Conservation (phyloP, 2,113 vertebrate species). For the Pteruthius melanotis region DNA sequence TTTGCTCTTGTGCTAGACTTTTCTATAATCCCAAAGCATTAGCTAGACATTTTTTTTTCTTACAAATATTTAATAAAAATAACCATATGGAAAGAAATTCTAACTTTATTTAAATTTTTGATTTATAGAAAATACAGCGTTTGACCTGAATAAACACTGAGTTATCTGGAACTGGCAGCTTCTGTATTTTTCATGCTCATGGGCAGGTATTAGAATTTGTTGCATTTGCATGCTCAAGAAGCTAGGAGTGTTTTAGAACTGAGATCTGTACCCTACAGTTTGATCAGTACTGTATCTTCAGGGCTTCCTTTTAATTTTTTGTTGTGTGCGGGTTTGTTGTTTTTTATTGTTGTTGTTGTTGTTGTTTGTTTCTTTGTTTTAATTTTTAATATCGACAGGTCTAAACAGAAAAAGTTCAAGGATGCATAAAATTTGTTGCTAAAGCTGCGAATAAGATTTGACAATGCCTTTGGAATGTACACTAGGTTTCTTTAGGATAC, state of each 20-base stretch:
- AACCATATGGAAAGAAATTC: background rate
- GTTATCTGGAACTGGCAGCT: background rate
- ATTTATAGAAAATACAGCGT: background rate
- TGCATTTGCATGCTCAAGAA: background rate
- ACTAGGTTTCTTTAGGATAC: background rate
- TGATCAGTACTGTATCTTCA: background rate
- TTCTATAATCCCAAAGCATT: conserved; percentile 27
- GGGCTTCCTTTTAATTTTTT: background rate
- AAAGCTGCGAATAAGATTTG: background rate
- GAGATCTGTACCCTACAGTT: background rate
- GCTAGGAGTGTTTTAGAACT: background rate
- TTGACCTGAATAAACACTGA: background rate
- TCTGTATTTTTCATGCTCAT: background rate
- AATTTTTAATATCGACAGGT: background rate
- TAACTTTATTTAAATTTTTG: background rate
- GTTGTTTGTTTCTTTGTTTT: background rate
- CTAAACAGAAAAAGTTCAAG: background rate
- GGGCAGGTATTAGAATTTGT: background rate
- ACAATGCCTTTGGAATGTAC: background rate
- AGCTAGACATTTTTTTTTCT: background rate
- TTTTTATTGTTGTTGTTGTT: background rate
- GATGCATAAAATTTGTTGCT: background rate
- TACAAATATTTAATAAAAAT: background rate
- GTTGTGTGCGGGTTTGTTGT: fast-evolving
- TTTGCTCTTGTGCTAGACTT: conserved; percentile 35